phyloP scores from a whole-genome alignment of 2,888 invertebrate species.

The Nudaria mundana region DNA sequence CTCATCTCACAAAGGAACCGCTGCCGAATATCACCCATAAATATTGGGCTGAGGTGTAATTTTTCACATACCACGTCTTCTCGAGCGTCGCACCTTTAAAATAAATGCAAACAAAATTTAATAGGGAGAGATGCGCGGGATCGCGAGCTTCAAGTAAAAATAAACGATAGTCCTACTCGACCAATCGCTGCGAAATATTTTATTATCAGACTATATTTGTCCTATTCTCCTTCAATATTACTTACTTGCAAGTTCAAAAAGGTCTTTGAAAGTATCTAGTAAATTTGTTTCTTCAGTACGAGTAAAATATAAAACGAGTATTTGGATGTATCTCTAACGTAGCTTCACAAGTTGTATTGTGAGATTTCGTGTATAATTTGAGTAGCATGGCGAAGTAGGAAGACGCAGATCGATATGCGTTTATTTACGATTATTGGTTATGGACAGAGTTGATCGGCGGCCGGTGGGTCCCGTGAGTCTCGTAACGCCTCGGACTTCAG shows the following conservation, averaged over 20 bases:
- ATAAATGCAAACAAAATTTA: conserved; percentile 82
- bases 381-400: conserved; percentile 32
- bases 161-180: conserved; percentile 69
- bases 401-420: conserved; percentile 48
- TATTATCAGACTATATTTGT: conserved; percentile 45
- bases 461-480: conserved; percentile 67
- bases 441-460: conserved; percentile 73
- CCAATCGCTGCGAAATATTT: conserved; percentile 70
- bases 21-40: conserved; percentile 82
- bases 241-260: conserved; percentile 30
- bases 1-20: conserved; percentile 79
- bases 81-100: conserved; percentile 81
- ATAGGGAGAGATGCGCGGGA: conserved; percentile 81
- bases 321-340: conserved; percentile 19
- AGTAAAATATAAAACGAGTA: conserved; percentile 9
- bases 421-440: conserved; percentile 81
- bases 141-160: conserved; percentile 77
- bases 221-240: conserved; percentile 38
- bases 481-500: conserved; percentile 74
- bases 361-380: conserved; percentile 35
- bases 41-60: conserved; percentile 81
- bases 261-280: conserved; percentile 11
- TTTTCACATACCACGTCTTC: conserved; percentile 80
- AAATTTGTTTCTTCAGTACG: conserved; percentile 13
- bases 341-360: conserved; percentile 18